Evolutionary conservation across 2,888 invertebrate genomes (phyloP).

Genomic region (Disparrhopalites patrizii): DNA sequence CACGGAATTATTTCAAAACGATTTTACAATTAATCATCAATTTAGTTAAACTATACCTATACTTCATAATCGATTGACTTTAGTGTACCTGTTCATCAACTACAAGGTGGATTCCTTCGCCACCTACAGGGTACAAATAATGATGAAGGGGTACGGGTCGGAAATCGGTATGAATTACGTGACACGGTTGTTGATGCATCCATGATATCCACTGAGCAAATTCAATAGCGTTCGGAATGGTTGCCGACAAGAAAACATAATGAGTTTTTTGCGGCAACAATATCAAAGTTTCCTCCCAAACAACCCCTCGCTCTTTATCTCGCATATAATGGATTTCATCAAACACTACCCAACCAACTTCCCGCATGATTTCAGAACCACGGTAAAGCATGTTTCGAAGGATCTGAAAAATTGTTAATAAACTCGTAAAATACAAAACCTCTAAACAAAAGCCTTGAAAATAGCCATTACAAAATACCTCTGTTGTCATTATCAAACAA

Average conservation of each 20-base stretch:
- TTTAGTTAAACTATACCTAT: background rate
- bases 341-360: slow-evolving; percentile 99
- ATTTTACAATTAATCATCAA: background rate
- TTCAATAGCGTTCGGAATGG: slow-evolving; percentile 97
- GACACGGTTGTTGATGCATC: slow-evolving; percentile 93
- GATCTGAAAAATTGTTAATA: slow-evolving; percentile 61
- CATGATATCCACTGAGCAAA: slow-evolving; percentile 92
- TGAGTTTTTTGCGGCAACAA: slow-evolving; percentile 95
- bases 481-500: slow-evolving; percentile 99
- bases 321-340: slow-evolving; percentile 99
- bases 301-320: slow-evolving; percentile 97
- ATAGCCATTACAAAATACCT: slow-evolving; percentile 56
- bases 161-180: slow-evolving; percentile 98
- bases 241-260: slow-evolving; percentile 97
- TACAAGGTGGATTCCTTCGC: slow-evolving; percentile 92
- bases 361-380: slow-evolving; percentile 97
- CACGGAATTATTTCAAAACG: slow-evolving; percentile 11
- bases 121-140: slow-evolving; percentile 95
- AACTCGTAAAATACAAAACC: background rate
- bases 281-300: slow-evolving; percentile 99
- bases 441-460: background rate
- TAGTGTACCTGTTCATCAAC: slow-evolving; percentile 74
- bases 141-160: slow-evolving; percentile 97
- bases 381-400: slow-evolving; percentile 96
- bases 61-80: background rate